Percentiles rank a stretch among this genome's conserved stretches.
These are phyloP conservation scores for Nomada goodeniana DNA, from an alignment of 2,888 invertebrate genomes.

Conservation along the genomic window DNA sequence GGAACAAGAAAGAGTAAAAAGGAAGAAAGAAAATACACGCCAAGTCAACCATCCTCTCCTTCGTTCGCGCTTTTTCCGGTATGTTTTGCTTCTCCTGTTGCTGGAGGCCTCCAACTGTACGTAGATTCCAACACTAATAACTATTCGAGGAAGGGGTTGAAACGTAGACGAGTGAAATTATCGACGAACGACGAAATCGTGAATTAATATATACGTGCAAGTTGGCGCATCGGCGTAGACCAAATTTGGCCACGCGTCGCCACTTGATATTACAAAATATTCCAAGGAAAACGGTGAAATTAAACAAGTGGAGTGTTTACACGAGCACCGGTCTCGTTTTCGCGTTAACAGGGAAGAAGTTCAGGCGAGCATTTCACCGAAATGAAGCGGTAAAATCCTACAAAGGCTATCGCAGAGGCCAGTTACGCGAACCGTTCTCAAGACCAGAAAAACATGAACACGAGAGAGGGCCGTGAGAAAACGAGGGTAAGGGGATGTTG, in stretches of 20 bases:
- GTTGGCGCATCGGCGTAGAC: no score
- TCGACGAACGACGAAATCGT: neutral
- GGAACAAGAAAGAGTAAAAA: constrained; percentile 52
- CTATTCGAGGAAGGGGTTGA: constrained; percentile 14
- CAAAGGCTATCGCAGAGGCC: constrained; percentile 60
- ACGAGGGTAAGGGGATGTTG: constrained; percentile 14
- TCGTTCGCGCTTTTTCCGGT: constrained; percentile 67
- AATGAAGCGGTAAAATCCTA: constrained; percentile 56
- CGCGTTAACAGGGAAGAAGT: neutral
- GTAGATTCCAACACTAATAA: constrained; percentile 63
- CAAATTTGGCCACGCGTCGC: no score
- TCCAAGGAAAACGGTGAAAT: neutral
- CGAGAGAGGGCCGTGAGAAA: constrained; percentile 45
- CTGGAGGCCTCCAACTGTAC: constrained; percentile 69
- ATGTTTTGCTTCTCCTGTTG: constrained; percentile 67
- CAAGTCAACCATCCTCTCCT: constrained; percentile 60
- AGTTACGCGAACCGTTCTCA: constrained; percentile 50
- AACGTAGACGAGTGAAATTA: neutral
- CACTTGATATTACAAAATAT: neutral
- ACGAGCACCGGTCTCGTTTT: neutral
- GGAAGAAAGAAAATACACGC: constrained; percentile 56
- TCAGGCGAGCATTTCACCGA: neutral
- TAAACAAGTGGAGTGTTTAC: neutral
- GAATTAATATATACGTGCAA: no score
- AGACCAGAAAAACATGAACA: constrained; percentile 43